These are phyloP conservation scores for Calliopsis andreniformis DNA, from an alignment of 1,140 invertebrate genomes.

Conservation along the genomic window DNA sequence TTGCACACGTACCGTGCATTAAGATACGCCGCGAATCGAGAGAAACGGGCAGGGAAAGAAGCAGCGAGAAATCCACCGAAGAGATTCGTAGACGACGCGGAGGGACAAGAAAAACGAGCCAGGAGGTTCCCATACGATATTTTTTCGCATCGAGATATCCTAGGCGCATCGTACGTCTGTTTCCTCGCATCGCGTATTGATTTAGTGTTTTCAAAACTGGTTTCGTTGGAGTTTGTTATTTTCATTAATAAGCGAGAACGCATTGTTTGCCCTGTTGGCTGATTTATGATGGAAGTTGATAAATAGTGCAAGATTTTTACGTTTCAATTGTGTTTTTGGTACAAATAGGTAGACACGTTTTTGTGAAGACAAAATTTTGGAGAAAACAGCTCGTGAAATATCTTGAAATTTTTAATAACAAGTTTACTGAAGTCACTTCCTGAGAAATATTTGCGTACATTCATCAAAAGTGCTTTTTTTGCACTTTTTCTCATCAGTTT, in stretches of 20 bases:
- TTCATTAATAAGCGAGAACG: background rate
- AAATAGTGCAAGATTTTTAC: background rate
- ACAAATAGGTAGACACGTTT: no score
- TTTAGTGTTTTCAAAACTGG: background rate
- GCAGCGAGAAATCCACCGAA: slow-evolving; percentile 28
- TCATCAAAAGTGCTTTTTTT: no score
- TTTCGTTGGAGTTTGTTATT: background rate
- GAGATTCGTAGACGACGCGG: slow-evolving; percentile 16
- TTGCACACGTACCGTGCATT: slow-evolving; percentile 54
- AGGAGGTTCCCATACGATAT: background rate
- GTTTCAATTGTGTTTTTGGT: background rate
- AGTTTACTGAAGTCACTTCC: no score
- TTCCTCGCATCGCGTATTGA: background rate
- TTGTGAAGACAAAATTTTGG: no score
- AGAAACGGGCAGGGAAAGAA: slow-evolving; percentile 9
- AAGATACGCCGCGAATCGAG: slow-evolving; percentile 36
- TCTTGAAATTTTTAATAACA: no score
- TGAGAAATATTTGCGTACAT: no score
- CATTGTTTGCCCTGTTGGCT: background rate
- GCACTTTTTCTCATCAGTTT: no score
- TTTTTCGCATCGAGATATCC: background rate
- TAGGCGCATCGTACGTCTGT: background rate
- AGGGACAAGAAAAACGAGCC: slow-evolving; percentile 2
- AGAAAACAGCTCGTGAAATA: no score
- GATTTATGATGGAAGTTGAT: background rate